These are phyloP conservation scores for Perithous albicinctus DNA, from an alignment of 2,888 invertebrate species.

Conservation along the genomic window DNA sequence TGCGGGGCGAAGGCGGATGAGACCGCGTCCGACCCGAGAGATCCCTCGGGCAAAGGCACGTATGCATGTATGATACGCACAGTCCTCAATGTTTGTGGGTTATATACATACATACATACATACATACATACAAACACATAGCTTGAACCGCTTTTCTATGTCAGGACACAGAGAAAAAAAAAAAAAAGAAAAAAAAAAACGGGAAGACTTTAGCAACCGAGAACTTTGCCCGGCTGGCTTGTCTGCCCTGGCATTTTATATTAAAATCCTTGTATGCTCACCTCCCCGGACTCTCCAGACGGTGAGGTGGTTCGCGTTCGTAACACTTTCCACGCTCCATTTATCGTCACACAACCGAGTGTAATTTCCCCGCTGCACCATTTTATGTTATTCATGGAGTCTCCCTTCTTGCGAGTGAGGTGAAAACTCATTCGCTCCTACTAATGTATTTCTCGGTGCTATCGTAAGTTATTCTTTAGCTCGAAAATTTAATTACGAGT, in stretches of 20 bases:
- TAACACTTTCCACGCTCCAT: conserved; percentile 68
- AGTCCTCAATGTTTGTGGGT: conserved; percentile 15
- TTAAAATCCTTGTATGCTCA: conserved; percentile 77
- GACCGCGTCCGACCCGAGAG: conserved; percentile 21
- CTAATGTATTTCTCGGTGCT: conserved; percentile 14
- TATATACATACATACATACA: conserved; percentile 10
- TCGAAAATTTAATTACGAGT: conserved; percentile 11
- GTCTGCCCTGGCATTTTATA: conserved; percentile 78
- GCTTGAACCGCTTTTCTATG: conserved; percentile 56
- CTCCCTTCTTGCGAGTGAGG: conserved; percentile 39
- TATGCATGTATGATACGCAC: conserved; percentile 55
- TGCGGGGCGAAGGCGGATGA: conserved; percentile 27
- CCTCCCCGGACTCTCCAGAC: conserved; percentile 49
- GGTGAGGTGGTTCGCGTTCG: conserved; percentile 47
- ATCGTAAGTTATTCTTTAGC: conserved; percentile 10
- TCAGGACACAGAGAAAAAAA: conserved; percentile 22
- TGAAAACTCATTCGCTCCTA: conserved; percentile 56
- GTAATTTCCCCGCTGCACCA: conserved; percentile 67
- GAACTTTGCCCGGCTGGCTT: conserved; percentile 69
- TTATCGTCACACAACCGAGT: conserved; percentile 64
- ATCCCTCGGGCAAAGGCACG: conserved; percentile 54
- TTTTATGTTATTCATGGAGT: conserved; percentile 51
- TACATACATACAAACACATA: conserved; percentile 13
- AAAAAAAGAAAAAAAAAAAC: conserved; percentile 21
- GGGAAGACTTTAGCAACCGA: conserved; percentile 58